Base-by-base conservation (phyloP, 2,113 vertebrate genomes). In the Gymnogyps californianus region DNA sequence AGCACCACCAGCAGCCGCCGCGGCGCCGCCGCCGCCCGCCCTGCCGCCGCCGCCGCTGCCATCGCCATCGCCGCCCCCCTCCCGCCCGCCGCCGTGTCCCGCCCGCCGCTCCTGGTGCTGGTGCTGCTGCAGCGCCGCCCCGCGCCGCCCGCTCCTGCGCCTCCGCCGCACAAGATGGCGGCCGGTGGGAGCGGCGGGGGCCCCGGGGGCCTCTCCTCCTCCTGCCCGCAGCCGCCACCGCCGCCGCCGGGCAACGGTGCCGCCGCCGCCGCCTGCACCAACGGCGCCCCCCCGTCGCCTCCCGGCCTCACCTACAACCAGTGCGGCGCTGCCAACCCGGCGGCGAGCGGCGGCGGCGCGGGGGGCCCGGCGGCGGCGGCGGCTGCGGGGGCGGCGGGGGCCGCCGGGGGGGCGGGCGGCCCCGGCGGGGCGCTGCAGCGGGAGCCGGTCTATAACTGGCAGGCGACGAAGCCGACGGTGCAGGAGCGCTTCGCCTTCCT, bases 391-490 rank as follows among this genome's bases (percentile, higher is more conserved):
- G 97, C 98, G 66, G 98, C 98, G 8, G 96, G 96, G 74, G 98
- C 98, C 14, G 98, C 98, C 3, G 87, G 95, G 80, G 91, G 82
- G 79, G 81, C 44, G 98, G 57, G 97, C 97, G 92, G 93, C 87
- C 66, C 95, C 87, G 66, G 94, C 95, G 77, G 98, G 98, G 46
- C 97, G 92, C 97, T 98, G 82, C 98, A 98, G 97, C 98, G 99
- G 84, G 99, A 99, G 96, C 99, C 99, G 12, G 99, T 98, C 71
- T 99, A 99, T 96, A 99, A 99, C 98, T 99, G 99, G 99, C 99
- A 99, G 96, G 99, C 99, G 40, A 99, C 99, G 49, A 99, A 99
- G 98, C 99, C 99, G 97, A 99, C 99, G 54, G 99, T 99, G 47
- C 99, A 99, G 98, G 99, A 99, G 97, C 98, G 99, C 21, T 99